Base-by-base conservation (phyloP, 1,140 invertebrate genomes). In the Calycopis cecrops region DNA sequence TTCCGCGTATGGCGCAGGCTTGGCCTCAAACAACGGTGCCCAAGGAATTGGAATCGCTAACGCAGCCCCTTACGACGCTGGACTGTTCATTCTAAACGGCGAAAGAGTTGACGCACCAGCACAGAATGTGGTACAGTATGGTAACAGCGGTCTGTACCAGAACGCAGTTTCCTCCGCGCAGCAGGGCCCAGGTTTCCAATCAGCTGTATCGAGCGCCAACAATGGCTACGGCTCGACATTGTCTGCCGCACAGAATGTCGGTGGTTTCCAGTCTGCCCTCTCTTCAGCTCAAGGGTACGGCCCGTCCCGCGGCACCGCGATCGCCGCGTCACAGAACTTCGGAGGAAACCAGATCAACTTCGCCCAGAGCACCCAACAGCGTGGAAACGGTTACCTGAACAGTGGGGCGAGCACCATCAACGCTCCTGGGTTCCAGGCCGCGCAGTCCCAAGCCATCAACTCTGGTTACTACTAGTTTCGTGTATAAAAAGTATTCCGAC, bases 381-480 rank as follows among this genome's bases (percentile, higher is more conserved):
- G 63, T 12, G 73, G 65, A 7, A 60, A 63, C 4, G 17, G 60
- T 6, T 21, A 76, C 11, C 70, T 76, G 14, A 74, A 81, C 51
- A 80, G 71, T 49, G 76, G 72, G 9, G 77, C 80, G 21, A 71
- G 62, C 48, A 82, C 69, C 57, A 67, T 80, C 28, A 73, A 81
- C 28, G 76, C 64, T 0, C 83, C 83, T 16, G 80, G 80, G 8
- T 54, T 83, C 42, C 83, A 81, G 52, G 61, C 73, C 7, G 71
- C 79, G 0, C 76, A 84, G 18, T 70, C 78, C 0, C 73, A 81
- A 42, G 69, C 78, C 16, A 61, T 79, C 38, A 81, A 79, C 47
- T 70, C 60, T 28, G 74, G 71, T 4, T 79, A 61, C 53, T 78
- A 82, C 58, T 78, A 67, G 14, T 37, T 4, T 50, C 6, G 21